Base-by-base conservation (phyloP, 2,888 invertebrate genomes). In the Stratiomys singularior region DNA sequence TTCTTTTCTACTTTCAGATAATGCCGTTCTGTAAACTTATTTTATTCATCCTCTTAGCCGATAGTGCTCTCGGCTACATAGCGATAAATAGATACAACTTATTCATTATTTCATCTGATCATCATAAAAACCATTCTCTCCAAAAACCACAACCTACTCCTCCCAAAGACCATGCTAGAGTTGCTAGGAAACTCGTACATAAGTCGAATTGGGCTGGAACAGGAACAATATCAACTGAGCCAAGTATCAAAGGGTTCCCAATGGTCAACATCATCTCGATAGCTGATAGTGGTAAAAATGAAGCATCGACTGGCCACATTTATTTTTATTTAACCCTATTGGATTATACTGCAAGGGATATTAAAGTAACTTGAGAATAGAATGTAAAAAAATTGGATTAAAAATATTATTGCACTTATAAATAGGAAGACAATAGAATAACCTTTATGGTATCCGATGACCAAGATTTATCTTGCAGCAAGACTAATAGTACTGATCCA, bases 231-330 rank as follows among this genome's bases (percentile, higher is more conserved):
- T 87, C 87, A 1, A 84, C 85, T 0, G 81, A 85, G 67, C 25
- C 80, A 3, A 77, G 80, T 47, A 82, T 86, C 13, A 78, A 82
- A 9, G 84, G 83, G 23, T 87, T 83, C 80, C 88, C 87, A 23
- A 87, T 87, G 85, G 87, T 87, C 1, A 87, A 87, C 81, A 82
- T 87, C 5, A 84, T 87, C n/a, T 84, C 88, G 0, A 82, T 86
- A n/a, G 85, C 87, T 47, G 87, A 87, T 76, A 85, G 83, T 56
- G 81, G 81, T 64, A 78, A 21, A 3, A 74, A 78, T 9, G 83
- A 79, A 0, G 74, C 79, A 18, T 86, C 88, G 0, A 85, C 87
- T 5, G 87, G 87, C 15, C 77, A 78, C 3, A 85, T 87, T 80
- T 86, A 82, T 37, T 87, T 87, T 71, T 77, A 86, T 78, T 81